Evolutionary conservation across 1,140 invertebrate species (phyloP).

Genomic region (Megalonaias nervosa): DNA sequence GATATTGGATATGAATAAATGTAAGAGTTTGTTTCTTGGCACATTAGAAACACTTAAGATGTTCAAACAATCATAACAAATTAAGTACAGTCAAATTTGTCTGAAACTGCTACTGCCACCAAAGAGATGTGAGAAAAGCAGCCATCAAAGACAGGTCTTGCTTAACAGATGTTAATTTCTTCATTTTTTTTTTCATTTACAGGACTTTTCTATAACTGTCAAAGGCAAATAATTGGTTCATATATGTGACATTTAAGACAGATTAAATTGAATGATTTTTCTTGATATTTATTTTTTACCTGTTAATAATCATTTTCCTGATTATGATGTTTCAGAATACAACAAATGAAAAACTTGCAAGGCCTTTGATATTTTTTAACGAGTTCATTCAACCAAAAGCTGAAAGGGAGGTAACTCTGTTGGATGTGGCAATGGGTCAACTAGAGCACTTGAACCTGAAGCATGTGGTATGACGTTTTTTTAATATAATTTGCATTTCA

Average conservation of each 20-base stretch:
- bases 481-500: not conserved
- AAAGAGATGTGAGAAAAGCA: not conserved
- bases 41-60: too few species aligned
- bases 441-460: slow-evolving; percentile 62
- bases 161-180: not conserved
- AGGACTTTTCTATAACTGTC: too few species aligned
- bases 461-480: slow-evolving; percentile 53
- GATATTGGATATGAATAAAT: too few species aligned
- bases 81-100: too few species aligned
- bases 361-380: slow-evolving; percentile 52
- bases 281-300: not conserved
- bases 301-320: not conserved
- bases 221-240: too few species aligned
- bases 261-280: too few species aligned
- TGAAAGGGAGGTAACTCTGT: slow-evolving; percentile 48
- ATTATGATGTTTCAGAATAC: slow-evolving; percentile 48
- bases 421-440: slow-evolving; percentile 57
- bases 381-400: slow-evolving; percentile 46
- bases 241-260: too few species aligned
- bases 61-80: too few species aligned
- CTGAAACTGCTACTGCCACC: not conserved
- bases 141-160: not conserved
- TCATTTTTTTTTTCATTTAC: not conserved
- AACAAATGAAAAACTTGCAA: slow-evolving; percentile 46
- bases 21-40: too few species aligned